A percentile compares a stretch with the other conserved stretches of the same genome.
These are phyloP conservation scores for Empis stercorea DNA, from an alignment of 2,888 invertebrate species.

Conservation along the genomic window DNA sequence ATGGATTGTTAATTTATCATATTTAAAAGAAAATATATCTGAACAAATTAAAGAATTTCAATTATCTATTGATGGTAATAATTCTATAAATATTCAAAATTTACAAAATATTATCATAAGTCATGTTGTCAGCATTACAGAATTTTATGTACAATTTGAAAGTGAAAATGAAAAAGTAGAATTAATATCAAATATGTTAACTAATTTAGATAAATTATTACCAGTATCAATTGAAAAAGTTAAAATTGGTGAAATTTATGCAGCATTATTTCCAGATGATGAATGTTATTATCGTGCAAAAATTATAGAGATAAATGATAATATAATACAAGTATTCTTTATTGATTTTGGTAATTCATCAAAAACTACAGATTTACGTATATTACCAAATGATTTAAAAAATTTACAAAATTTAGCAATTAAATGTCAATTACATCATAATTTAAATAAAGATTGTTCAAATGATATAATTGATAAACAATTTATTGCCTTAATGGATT, in stretches of 20 bases:
- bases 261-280: conserved; percentile 70
- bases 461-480: conserved; percentile 20
- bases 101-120: conserved; percentile 47
- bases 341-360: conserved; percentile 56
- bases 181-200: conserved; percentile 26
- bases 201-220: conserved; percentile 24
- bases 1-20: conserved; percentile 19
- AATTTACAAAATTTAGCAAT: not conserved
- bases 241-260: conserved; percentile 45
- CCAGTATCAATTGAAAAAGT: conserved; percentile 16
- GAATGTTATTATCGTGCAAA: conserved; percentile 82
- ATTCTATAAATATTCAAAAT: no score
- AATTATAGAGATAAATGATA: conserved; percentile 61
- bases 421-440: not conserved
- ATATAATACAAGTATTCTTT: conserved; percentile 62
- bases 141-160: conserved; percentile 58
- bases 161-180: conserved; percentile 29
- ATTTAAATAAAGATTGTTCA: not conserved
- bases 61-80: no score
- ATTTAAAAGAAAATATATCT: no score
- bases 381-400: conserved; percentile 46
- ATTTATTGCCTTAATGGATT: conserved; percentile 36
- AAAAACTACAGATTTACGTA: conserved; percentile 42
- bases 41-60: no score
- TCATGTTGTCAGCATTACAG: conserved; percentile 50